Percentiles rank a stretch among this genome's conserved stretches.
Conservation (phyloP, 2,888 invertebrate genomes). For the Parochlus steinenii region DNA sequence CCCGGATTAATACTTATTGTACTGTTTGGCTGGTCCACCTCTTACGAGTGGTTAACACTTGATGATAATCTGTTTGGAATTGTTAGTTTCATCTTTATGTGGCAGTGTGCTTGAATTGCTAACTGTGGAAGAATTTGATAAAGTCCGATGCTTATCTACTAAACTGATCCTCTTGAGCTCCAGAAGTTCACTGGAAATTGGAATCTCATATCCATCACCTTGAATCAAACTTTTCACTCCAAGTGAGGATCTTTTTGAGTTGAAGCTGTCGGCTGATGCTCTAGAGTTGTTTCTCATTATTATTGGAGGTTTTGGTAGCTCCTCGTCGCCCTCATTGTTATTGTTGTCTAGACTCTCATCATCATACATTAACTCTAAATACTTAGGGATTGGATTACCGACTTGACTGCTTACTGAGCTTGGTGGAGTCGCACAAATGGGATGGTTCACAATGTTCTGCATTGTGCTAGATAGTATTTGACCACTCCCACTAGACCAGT, state of each 20-base stretch:
- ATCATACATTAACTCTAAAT: constrained; percentile 48
- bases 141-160: constrained; percentile 14
- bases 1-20: too few species aligned
- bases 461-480: too few species aligned
- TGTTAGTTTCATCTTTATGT: too few species aligned
- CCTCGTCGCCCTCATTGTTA: not conserved
- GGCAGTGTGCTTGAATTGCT: constrained; percentile 14
- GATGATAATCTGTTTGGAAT: too few species aligned
- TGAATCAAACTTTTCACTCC: constrained; percentile 1
- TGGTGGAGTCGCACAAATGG: constrained; percentile 13
- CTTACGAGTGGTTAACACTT: too few species aligned
- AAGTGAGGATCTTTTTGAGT: constrained; percentile 1
- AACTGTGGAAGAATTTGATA: constrained; percentile 17
- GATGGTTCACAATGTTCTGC: too few species aligned
- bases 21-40: too few species aligned
- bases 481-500: constrained; percentile 9
- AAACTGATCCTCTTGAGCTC: not conserved
- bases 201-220: constrained; percentile 17
- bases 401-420: constrained; percentile 13
- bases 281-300: constrained; percentile 9
- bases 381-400: constrained; percentile 33
- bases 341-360: constrained; percentile 26
- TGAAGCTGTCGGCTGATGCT: constrained; percentile 8
- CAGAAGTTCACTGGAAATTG: constrained; percentile 13
- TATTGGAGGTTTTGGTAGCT: constrained; percentile 7